A percentile compares a stretch with the other conserved stretches of the same genome.
Evolutionary conservation across 92 coral and sea anemone genomes (phyloP).

Genomic region (Siderastrea radians): DNA sequence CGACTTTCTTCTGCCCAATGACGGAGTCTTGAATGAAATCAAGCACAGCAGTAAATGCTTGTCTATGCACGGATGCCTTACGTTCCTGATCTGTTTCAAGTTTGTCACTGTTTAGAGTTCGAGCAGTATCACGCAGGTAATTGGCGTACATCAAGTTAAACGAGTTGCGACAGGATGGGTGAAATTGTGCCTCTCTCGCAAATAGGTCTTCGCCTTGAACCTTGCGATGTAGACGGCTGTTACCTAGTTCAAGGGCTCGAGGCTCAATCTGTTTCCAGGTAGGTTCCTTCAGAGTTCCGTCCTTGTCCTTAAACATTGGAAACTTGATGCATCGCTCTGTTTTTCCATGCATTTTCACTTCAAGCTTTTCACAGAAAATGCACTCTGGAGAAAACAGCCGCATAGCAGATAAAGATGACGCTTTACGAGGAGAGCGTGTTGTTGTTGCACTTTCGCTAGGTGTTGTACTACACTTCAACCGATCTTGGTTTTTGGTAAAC

Average conservation of each 20-base stretch:
- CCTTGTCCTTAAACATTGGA: slow-evolving; percentile 48
- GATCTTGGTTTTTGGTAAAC: slow-evolving; percentile 53
- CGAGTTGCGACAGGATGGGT: slow-evolving; percentile 62
- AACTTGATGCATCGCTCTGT: slow-evolving; percentile 59
- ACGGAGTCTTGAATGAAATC: slow-evolving; percentile 35
- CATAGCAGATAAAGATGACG: slow-evolving; percentile 26
- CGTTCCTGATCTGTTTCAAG: slow-evolving; percentile 53
- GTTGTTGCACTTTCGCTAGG: slow-evolving; percentile 1
- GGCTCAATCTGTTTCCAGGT: slow-evolving; percentile 15
- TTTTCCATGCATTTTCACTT: slow-evolving; percentile 27
- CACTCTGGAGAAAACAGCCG: background rate
- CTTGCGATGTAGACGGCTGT: slow-evolving; percentile 47
- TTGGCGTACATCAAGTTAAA: slow-evolving; percentile 46
- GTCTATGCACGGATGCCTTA: slow-evolving; percentile 43
- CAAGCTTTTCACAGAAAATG: slow-evolving; percentile 58
- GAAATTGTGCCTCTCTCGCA: slow-evolving; percentile 60
- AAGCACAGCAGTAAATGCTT: slow-evolving; percentile 61
- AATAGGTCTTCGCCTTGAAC: slow-evolving; percentile 61
- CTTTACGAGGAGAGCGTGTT: slow-evolving; percentile 47
- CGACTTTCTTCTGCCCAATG: slow-evolving; percentile 48
- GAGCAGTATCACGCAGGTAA: slow-evolving; percentile 28
- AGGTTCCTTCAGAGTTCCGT: slow-evolving; percentile 27
- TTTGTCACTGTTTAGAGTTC: background rate
- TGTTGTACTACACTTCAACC: slow-evolving; percentile 21
- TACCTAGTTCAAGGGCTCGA: slow-evolving; percentile 57